Conservation (phyloP, 2,797 vertebrate genomes). For the Acestrorhynchus altus region DNA sequence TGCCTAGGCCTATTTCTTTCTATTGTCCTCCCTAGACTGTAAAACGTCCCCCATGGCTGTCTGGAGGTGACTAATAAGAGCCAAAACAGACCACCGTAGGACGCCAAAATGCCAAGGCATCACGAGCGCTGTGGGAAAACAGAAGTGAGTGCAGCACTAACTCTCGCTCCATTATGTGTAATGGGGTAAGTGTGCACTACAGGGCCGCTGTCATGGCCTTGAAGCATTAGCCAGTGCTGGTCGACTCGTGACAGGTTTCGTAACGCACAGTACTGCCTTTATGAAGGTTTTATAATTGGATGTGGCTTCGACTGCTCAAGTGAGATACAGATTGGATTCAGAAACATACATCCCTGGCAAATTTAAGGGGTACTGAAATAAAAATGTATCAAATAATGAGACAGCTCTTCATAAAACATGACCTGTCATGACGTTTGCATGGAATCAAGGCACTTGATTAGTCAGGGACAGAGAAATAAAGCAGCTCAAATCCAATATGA, state of each 20-base stretch:
- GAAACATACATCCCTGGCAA: slow-evolving; percentile 40
- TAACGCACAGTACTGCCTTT: background rate
- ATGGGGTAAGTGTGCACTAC: background rate
- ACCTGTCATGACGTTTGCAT: background rate
- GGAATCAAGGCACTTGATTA: background rate
- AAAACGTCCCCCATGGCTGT: slow-evolving; percentile 10
- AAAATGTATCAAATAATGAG: background rate
- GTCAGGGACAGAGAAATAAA: background rate
- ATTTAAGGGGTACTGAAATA: slow-evolving; percentile 3
- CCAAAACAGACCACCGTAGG: slow-evolving; percentile 8
- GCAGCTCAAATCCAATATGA: too few species aligned
- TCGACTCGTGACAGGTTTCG: background rate
- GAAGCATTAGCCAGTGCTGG: background rate
- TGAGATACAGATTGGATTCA: slow-evolving; percentile 38
- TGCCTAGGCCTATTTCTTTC: background rate
- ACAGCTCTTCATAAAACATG: background rate
- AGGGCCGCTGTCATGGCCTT: background rate
- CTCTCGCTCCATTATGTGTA: background rate
- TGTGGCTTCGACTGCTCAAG: background rate
- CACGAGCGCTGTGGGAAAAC: background rate
- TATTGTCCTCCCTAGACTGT: slow-evolving; percentile 9
- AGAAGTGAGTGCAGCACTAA: background rate
- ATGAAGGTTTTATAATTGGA: background rate
- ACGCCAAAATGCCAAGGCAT: slow-evolving; percentile 20
- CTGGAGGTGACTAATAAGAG: slow-evolving; percentile 30